Conservation (phyloP, 2,888 invertebrate species). For the Platycheirus rosarum region DNA sequence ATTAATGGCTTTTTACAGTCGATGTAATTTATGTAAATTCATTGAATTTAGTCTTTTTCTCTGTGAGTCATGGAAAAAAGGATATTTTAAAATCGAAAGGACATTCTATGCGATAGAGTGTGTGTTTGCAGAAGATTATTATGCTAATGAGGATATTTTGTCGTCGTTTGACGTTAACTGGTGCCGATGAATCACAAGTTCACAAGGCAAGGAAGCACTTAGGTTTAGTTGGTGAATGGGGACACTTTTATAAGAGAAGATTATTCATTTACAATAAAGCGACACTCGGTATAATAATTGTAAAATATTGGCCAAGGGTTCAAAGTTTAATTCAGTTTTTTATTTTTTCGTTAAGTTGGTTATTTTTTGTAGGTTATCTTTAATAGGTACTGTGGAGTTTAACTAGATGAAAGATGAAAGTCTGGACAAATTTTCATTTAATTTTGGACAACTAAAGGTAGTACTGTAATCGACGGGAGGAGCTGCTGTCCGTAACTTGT, state of each 20-base stretch:
- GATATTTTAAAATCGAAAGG: conserved; percentile 1
- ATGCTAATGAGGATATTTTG: conserved; percentile 27
- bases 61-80: conserved; percentile 9
- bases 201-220: conserved; percentile 7
- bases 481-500: too few species aligned
- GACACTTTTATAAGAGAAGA: not conserved
- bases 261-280: not conserved
- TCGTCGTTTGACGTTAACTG: conserved; percentile 1
- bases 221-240: not conserved
- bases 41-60: conserved; percentile 23
- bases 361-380: too few species aligned
- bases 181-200: conserved; percentile 20
- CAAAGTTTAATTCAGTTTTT: too few species aligned
- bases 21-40: conserved; percentile 50
- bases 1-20: conserved; percentile 54
- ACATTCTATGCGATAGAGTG: not conserved
- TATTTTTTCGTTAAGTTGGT: too few species aligned
- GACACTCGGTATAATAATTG: too few species aligned
- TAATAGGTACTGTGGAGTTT: too few species aligned
- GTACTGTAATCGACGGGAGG: too few species aligned
- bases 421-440: too few species aligned
- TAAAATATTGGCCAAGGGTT: too few species aligned
- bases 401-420: too few species aligned
- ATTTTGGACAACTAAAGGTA: too few species aligned
- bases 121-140: conserved; percentile 24